These are phyloP conservation scores for Lepidurus packardi DNA, from an alignment of 1,140 invertebrate species.

Conservation along the genomic window DNA sequence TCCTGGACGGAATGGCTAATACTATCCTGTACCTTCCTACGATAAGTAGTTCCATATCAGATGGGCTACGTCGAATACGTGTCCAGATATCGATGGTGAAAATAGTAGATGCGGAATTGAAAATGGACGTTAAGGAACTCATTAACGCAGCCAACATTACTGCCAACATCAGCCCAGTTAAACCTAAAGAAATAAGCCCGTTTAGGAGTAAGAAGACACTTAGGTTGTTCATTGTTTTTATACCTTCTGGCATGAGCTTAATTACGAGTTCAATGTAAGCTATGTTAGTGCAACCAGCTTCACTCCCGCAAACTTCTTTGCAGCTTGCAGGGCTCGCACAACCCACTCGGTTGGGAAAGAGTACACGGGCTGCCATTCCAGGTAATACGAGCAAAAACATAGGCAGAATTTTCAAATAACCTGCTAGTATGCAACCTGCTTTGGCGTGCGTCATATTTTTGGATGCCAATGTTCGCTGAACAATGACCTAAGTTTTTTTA, in stretches of 20 bases:
- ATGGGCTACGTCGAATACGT: constrained; percentile 43
- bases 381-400: constrained; percentile 54
- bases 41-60: constrained; percentile 47
- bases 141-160: constrained; percentile 54
- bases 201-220: background rate
- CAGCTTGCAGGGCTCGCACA: constrained; percentile 49
- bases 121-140: constrained; percentile 51
- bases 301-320: constrained; percentile 46
- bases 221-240: background rate
- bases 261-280: constrained; percentile 52
- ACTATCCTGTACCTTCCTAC: constrained; percentile 46
- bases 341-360: constrained; percentile 48
- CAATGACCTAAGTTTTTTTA: constrained; percentile 49
- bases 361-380: constrained; percentile 54
- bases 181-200: constrained; percentile 15
- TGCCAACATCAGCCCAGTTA: constrained; percentile 49
- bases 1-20: no score
- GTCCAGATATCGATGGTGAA: constrained; percentile 54
- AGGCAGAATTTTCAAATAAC: constrained; percentile 53
- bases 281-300: constrained; percentile 51
- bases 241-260: constrained; percentile 48
- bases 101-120: constrained; percentile 51
- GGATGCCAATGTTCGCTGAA: constrained; percentile 52
- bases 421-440: constrained; percentile 52
- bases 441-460: constrained; percentile 54